Evolutionary conservation across 2,888 invertebrate species (phyloP), one percentile per base, ranked within the genome.

Genomic region (Lasioglossum villosulum): DNA sequence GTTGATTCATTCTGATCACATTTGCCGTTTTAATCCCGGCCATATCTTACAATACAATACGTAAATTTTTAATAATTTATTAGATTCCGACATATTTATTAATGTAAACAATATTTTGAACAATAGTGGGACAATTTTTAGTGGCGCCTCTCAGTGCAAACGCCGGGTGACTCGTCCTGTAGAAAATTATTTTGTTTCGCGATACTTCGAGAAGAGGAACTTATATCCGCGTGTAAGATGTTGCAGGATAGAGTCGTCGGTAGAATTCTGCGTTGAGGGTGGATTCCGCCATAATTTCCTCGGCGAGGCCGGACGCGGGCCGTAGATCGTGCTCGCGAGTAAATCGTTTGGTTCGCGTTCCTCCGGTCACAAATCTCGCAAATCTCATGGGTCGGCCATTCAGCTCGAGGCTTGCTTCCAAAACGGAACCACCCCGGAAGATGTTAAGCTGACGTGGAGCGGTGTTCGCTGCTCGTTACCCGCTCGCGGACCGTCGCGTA

Each of bases 341-440:
- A 76, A 83, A 83, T 83, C 56, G 71, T 81, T 78, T 73, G 56
- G 72, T 73, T 81, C 86, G 84, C 78, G 71, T 84, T 86, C 83
- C 75, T 83, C 84, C 82, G 76, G 82, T 84, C 84, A 78, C 90
- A 88, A 90, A 90, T 86, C 86, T 89, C 79, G 71, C 78, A 52
- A 52, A 52, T 23, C 52, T n/a, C 52, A 48, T 8, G 59, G 78
- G 81, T 80, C 72, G 73, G 70, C 83, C 85, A 75, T 83, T 84
- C 84, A 73, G 63, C 87, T 81, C 83, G 82, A 72, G 76, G 45
- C 83, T 76, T 77, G 80, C 86, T 68, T 72, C 75, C 83, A 68
- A 72, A 90, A 84, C 86, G 84, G 86, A 90, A 88, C 74, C 86
- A 78, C 73, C 83, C 81, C 80, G 84, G 83, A 89, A 85, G 84